phyloP scores from a whole-genome alignment of 2,888 invertebrate genomes.

The Empis livida region DNA sequence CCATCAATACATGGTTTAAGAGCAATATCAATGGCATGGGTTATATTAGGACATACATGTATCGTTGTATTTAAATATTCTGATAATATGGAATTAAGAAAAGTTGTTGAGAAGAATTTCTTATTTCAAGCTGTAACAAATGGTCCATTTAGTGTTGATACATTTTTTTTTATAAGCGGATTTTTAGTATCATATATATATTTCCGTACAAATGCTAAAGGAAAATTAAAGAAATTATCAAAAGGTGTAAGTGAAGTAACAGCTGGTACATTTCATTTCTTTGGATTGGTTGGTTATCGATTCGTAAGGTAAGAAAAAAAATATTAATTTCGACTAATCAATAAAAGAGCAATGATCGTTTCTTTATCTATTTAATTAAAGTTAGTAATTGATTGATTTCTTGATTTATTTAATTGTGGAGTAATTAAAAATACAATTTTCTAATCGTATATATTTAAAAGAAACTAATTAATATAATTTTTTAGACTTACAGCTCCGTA shows the following conservation, averaged over 20 bases:
- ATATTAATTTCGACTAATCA: no score
- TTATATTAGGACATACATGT: constrained; percentile 60
- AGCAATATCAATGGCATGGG: constrained; percentile 56
- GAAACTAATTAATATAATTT: constrained; percentile 12
- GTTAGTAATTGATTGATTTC: no score
- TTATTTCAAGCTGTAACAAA: constrained; percentile 68
- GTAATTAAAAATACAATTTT: no score
- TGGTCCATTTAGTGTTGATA: constrained; percentile 69
- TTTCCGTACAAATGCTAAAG: constrained; percentile 64
- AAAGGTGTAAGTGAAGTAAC: constrained; percentile 50
- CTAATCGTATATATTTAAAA: no score
- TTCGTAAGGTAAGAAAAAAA: constrained; percentile 48
- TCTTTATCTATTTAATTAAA: no score
- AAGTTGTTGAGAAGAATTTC: constrained; percentile 61
- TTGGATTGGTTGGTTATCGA: constrained; percentile 62
- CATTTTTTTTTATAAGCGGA: constrained; percentile 74
- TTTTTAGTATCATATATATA: constrained; percentile 74
- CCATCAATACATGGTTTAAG: constrained; percentile 60
- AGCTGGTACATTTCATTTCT: constrained; percentile 54
- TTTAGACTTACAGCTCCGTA: constrained; percentile 66
- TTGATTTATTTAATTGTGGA: no score
- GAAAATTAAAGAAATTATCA: constrained; percentile 52
- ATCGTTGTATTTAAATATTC: constrained; percentile 74
- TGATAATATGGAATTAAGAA: constrained; percentile 63
- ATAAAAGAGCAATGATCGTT: no score